Conservation (phyloP, 2,113 vertebrate species). For the Cyphomyrus discorhynchus region DNA sequence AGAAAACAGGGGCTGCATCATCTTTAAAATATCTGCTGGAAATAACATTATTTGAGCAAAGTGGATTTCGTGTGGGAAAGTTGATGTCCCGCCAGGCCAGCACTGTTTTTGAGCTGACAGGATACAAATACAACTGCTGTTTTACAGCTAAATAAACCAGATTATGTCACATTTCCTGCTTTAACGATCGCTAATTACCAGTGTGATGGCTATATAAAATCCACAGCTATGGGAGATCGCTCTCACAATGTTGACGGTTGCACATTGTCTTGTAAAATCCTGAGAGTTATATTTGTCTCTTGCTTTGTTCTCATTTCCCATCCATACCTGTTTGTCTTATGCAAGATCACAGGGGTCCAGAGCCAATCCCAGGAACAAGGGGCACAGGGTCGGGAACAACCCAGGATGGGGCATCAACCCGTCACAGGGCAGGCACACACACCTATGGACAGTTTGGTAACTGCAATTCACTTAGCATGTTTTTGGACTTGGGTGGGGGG, state of each 20-base stretch:
- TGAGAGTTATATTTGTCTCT: too few species aligned
- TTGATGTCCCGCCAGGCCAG: neutral
- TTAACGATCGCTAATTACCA: neutral
- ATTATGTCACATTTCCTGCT: neutral
- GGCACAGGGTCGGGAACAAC: neutral
- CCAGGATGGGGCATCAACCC: neutral
- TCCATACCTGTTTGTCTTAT: neutral
- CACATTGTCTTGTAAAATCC: neutral
- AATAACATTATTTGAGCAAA: slow-evolving; percentile 28
- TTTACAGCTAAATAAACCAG: slow-evolving; percentile 4
- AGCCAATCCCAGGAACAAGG: neutral
- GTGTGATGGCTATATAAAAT: neutral
- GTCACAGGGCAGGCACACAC: neutral
- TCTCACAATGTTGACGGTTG: neutral
- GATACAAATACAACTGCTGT: neutral
- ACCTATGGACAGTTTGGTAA: neutral
- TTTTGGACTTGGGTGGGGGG: too few species aligned
- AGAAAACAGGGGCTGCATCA: slow-evolving; percentile 22
- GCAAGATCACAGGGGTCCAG: neutral
- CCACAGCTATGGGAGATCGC: neutral
- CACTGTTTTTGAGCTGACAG: neutral
- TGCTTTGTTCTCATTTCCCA: neutral
- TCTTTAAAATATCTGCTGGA: slow-evolving; percentile 33
- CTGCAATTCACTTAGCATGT: neutral
- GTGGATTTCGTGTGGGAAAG: slow-evolving; percentile 4